Conservation (phyloP, 2,888 invertebrate species). For the Isoperla grammatica region DNA sequence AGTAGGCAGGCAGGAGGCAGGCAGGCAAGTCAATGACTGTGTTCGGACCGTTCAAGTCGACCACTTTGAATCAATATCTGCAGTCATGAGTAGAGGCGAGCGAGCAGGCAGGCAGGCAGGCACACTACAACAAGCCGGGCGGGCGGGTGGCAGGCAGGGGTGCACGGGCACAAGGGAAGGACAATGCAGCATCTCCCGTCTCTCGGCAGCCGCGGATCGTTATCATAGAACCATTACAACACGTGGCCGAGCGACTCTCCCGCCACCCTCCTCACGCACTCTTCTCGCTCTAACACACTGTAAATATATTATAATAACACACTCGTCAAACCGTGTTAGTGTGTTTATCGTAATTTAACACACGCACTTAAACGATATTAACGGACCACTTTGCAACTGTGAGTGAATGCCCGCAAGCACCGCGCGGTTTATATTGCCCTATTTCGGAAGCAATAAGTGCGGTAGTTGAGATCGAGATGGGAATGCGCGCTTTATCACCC, state of each 20-base stretch:
- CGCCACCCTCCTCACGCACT: conserved; percentile 1
- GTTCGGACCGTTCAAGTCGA: neutral
- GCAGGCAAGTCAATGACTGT: neutral
- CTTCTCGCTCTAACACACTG: neutral
- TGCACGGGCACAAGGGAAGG: neutral
- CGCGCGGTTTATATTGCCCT: too few relatives aligned
- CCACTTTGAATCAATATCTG: conserved; percentile 25
- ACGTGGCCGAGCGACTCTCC: conserved; percentile 8
- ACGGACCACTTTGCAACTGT: too few relatives aligned
- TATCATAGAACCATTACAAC: conserved; percentile 15
- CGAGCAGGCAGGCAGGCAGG: neutral
- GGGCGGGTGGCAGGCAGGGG: conserved; percentile 4
- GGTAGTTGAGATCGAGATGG: too few relatives aligned
- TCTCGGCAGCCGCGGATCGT: conserved; percentile 9
- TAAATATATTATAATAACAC: too few relatives aligned
- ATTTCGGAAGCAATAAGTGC: too few relatives aligned
- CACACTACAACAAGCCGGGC: neutral
- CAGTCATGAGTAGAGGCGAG: conserved; percentile 12
- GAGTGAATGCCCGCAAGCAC: too few relatives aligned
- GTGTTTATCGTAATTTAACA: too few relatives aligned
- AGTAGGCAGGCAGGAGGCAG: conserved; percentile 6
- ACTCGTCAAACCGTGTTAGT: too few relatives aligned
- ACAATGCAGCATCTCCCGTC: conserved; percentile 14
- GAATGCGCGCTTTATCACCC: too few relatives aligned
- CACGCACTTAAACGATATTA: too few relatives aligned